These are phyloP conservation scores for Cylas formicarius DNA, from an alignment of 1,140 invertebrate species.

Conservation along the genomic window DNA sequence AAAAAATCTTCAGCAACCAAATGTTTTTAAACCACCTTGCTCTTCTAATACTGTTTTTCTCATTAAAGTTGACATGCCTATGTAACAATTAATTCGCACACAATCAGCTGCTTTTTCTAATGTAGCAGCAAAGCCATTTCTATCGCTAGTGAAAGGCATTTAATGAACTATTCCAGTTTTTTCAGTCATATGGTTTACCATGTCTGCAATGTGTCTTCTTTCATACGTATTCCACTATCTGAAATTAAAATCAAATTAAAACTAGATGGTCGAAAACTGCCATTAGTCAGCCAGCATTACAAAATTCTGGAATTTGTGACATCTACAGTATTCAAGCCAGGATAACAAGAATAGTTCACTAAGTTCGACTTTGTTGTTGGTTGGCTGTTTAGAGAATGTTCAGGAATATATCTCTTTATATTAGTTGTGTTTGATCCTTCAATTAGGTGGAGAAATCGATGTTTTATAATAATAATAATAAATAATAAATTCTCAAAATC, in stretches of 20 bases:
- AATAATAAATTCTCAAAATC: no score
- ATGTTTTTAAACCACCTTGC: conserved; percentile 82
- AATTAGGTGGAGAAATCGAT: no score
- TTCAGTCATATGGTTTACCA: conserved; percentile 87
- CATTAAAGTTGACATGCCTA: conserved; percentile 96
- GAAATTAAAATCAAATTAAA: conserved; percentile 92
- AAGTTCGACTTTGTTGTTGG: conserved; percentile 91
- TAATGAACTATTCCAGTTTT: conserved; percentile 94
- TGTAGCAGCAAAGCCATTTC: conserved; percentile 89
- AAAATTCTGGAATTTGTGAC: conserved; percentile 85
- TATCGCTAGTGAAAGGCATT: conserved; percentile 93
- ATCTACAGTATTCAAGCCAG: conserved; percentile 79
- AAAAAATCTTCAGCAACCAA: conserved; percentile 97
- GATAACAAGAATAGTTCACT: conserved; percentile 75
- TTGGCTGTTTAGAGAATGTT: conserved; percentile 91
- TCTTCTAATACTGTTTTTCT: conserved; percentile 80
- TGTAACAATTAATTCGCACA: conserved; percentile 91
- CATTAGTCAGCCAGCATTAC: conserved; percentile 81
- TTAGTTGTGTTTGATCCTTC: conserved; percentile 74
- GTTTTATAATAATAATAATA: no score
- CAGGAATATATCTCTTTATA: conserved; percentile 81
- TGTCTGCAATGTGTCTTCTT: conserved; percentile 89
- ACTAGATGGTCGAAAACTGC: conserved; percentile 76
- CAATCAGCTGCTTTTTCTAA: conserved; percentile 94
- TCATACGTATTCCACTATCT: conserved; percentile 94